phyloP scores from a whole-genome alignment of 2,797 vertebrate species.

The Psittacula echo region DNA sequence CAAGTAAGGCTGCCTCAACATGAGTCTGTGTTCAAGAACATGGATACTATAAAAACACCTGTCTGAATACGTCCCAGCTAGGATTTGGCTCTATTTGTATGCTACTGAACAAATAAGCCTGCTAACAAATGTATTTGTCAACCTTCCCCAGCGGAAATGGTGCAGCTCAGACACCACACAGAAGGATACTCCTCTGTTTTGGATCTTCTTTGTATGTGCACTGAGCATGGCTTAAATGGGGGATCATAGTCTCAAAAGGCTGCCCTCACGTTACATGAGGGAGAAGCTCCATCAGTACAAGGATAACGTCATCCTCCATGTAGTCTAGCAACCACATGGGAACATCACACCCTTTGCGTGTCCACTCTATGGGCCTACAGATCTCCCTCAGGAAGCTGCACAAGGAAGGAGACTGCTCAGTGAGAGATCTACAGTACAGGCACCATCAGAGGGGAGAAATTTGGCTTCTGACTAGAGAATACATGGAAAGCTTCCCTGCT shows the following conservation, averaged over 20 bases:
- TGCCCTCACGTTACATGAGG: fast-evolving
- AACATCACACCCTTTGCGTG: fast-evolving
- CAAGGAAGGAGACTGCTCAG: background rate
- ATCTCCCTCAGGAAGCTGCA: background rate
- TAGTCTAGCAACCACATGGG: background rate
- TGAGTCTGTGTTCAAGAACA: background rate
- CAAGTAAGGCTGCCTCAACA: background rate
- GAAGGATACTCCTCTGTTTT: background rate
- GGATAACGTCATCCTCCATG: background rate
- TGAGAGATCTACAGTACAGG: background rate
- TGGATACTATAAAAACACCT: background rate
- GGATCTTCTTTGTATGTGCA: background rate
- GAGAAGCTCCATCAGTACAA: background rate
- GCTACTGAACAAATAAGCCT: background rate
- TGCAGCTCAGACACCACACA: background rate
- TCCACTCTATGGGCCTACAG: background rate
- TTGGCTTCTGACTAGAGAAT: background rate
- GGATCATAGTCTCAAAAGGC: background rate
- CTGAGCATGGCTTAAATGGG: background rate
- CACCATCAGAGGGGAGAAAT: background rate
- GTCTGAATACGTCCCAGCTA: background rate
- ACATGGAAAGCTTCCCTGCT: background rate
- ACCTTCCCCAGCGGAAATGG: fast-evolving
- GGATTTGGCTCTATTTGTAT: background rate
- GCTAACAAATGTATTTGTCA: background rate